Base-by-base conservation (phyloP, 1,140 invertebrate species). In the Nasonia vitripennis region DNA sequence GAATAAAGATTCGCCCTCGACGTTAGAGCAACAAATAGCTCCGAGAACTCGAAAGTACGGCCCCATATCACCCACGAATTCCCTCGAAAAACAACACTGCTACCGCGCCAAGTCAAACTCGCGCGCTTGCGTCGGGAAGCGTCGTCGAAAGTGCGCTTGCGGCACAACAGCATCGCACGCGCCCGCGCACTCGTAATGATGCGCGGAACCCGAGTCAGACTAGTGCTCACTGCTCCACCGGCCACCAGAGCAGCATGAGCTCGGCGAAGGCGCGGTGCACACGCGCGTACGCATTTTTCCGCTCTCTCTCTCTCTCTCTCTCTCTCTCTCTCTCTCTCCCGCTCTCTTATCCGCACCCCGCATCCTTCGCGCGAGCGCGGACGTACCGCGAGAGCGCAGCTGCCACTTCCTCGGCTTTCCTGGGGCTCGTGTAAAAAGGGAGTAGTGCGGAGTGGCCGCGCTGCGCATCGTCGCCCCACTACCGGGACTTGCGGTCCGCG, bases 391-490 rank as follows among this genome's bases (percentile, higher is more conserved):
- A n/a, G 51, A 83, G 41, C 41, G 1, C n/a, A 31, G 5, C 55
- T 71, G 78, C 81, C 73, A 91, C 90, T 90, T 93, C 90, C 88
- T 89, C 83, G 78, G 27, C 20, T 82, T 84, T 93, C 82, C 90
- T 93, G 89, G 81, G 91, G 20, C 89, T 92, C 92, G 91, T 86
- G 87, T 93, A 90, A 88, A 93, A 93, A 92, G 92, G 91, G 92
- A 93, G 92, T 91, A 91, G 92, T 89, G 91, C 92, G 92, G 92
- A 93, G 92, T 93, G 91, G 92, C 92, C 91, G 92, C 92, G 92
- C 89, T 92, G 92, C 92, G 92, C 92, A 93, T 93, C 91, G 90
- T 91, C 92, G 92, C 92, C 91, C 92, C 91, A 90, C 90, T 75
- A 34, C 51, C 23, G 48, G 51, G 27, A 90, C 88, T 87, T 89